These are phyloP conservation scores for Erithacus rubecula DNA, from an alignment of 2,797 vertebrate genomes.

Conservation along the genomic window DNA sequence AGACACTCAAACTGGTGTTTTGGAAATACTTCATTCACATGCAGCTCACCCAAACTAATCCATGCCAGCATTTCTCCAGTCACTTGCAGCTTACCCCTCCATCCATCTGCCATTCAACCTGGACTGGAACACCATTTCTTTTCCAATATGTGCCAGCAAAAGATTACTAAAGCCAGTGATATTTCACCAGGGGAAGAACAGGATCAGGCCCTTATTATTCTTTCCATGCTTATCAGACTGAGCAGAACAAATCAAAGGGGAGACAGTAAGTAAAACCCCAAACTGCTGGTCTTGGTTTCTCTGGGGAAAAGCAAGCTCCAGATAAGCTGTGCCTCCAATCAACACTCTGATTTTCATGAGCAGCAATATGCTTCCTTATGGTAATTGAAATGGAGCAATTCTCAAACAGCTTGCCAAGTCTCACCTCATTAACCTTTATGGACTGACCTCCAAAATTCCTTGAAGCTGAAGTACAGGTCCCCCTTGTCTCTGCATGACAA, in stretches of 20 bases:
- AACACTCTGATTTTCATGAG: constrained; percentile 2
- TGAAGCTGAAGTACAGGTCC: constrained; percentile 28
- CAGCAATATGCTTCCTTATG: neutral
- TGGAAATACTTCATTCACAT: neutral
- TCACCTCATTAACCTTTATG: constrained; percentile 52
- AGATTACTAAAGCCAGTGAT: neutral
- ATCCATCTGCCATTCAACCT: neutral
- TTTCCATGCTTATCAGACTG: neutral
- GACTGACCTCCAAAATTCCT: constrained; percentile 57
- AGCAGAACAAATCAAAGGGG: constrained; percentile 20
- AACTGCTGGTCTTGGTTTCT: constrained; percentile 1
- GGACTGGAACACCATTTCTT: neutral
- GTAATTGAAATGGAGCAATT: constrained; percentile 20
- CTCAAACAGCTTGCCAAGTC: constrained; percentile 20
- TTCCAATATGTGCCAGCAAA: neutral
- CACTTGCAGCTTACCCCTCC: neutral
- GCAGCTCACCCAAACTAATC: neutral
- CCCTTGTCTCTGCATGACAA: neutral
- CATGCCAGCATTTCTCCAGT: neutral
- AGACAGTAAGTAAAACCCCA: neutral
- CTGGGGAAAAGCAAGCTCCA: constrained; percentile 1
- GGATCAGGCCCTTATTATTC: constrained; percentile 6
- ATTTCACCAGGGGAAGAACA: neutral
- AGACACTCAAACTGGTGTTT: neutral
- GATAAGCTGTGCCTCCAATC: constrained; percentile 8